Base-by-base conservation (phyloP, 1,140 invertebrate species). In the Oryctes rhinoceros region DNA sequence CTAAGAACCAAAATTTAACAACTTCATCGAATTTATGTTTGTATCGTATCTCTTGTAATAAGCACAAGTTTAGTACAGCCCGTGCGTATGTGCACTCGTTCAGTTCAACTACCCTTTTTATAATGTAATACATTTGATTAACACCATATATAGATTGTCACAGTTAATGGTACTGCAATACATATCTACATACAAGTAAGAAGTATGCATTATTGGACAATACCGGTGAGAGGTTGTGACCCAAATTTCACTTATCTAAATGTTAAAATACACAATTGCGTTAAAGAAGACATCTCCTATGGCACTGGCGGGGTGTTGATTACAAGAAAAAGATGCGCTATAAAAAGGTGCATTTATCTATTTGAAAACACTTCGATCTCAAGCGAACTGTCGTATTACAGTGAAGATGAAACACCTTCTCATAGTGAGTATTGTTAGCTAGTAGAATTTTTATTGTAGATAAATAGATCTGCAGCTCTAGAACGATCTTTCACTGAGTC, bases 231-330 rank as follows among this genome's bases (percentile, higher is more conserved):
- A 80, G 79, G 79, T 80, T 80, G 47, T 80, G 79, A 80, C 79
- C 79, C 79, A 53, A 80, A 80, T 80, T 80, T 80, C 79, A 80
- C 79, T 80, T 80, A 78, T 78, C 53, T 67, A 80, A 80, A 80
- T 80, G 79, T 80, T 80, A 80, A 80, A 37, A 37, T 15, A 67
- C 15, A 78, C 77, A 78, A 75, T 47, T 77, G 20, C 53, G 49
- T 59, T 76, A 47, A 67, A 53, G 76, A 80, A 80, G 79, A 80
- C 65, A 71, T 80, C 79, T 78, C 44, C 44, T 65, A n/a, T 9
- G 9, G 18, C 44, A 24, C 24, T 49, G 79, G 79, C 75, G 76
- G 79, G 79, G 79, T 39, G 39, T 77, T 80, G 79, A 80, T 80
- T 77, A 67, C 74, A 47, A 75, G 74, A 47, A 47, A 47, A 79